phyloP scores from a whole-genome alignment of 1,140 invertebrate species.

The Lasioglossum baleicum region DNA sequence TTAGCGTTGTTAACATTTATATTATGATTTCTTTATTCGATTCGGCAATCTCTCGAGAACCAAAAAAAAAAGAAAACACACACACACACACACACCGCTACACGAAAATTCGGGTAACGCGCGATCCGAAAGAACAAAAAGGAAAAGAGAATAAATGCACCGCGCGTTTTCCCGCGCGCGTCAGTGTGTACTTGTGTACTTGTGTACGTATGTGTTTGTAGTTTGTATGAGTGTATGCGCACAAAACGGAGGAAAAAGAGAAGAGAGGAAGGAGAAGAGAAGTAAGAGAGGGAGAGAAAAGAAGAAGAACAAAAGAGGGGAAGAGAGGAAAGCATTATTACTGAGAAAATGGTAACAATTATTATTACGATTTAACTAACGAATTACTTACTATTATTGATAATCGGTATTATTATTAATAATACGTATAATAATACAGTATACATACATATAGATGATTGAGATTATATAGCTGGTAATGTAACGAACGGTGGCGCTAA shows the following conservation, averaged over 20 bases:
- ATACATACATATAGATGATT: constrained; percentile 48
- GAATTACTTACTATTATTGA: constrained; percentile 17
- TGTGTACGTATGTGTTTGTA: no score
- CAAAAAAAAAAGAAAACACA: no score
- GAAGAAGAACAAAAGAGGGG: no score
- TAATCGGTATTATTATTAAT: constrained; percentile 37
- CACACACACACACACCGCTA: neutral
- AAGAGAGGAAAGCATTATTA: constrained; percentile 67
- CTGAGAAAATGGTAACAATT: constrained; percentile 63
- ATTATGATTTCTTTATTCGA: neutral
- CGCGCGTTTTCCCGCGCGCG: no score
- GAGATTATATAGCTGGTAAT: constrained; percentile 41
- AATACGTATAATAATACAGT: constrained; percentile 41
- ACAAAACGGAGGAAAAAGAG: constrained; percentile 41
- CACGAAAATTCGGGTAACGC: neutral
- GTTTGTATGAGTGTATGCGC: neutral
- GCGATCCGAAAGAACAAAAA: no score
- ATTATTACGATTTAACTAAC: constrained; percentile 62
- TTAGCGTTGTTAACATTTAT: neutral
- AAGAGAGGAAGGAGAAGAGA: no score
- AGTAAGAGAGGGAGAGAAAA: no score
- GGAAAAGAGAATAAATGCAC: no score
- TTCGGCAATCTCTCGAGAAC: neutral
- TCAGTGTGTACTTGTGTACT: no score
- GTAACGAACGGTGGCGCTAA: constrained; percentile 47